These are phyloP conservation scores for Neopipo cinnamomea DNA, from an alignment of 2,113 vertebrate genomes.

Conservation along the genomic window DNA sequence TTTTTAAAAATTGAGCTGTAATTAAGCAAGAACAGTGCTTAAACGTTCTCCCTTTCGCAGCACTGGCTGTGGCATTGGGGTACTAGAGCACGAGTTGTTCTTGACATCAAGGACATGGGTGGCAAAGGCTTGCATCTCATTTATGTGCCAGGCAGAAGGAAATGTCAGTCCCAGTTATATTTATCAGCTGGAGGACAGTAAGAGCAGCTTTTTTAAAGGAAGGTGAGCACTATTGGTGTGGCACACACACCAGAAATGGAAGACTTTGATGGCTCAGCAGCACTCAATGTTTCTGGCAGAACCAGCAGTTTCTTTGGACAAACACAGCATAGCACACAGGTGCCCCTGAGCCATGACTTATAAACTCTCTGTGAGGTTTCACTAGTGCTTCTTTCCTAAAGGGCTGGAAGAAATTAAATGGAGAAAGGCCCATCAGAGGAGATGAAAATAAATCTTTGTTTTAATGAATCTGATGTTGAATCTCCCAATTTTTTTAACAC, in stretches of 20 bases:
- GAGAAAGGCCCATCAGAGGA: not conserved
- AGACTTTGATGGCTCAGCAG: not conserved
- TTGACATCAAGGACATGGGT: too few relatives aligned
- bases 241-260: not conserved
- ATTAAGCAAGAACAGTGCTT: not conserved
- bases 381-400: not conserved
- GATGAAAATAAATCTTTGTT: not conserved
- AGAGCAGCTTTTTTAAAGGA: not conserved
- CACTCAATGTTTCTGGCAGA: not conserved
- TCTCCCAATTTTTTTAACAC: not conserved
- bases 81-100: accelerated
- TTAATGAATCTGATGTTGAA: not conserved
- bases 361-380: not conserved
- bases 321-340: not conserved
- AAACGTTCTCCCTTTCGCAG: not conserved
- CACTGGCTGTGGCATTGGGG: not conserved
- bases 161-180: not conserved
- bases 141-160: not conserved
- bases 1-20: not conserved
- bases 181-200: not conserved
- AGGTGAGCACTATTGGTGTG: not conserved
- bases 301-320: not conserved
- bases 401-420: not conserved
- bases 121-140: not conserved
- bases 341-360: not conserved